phyloP scores from a whole-genome alignment of 2,113 vertebrate species.

The Rhineura floridana region DNA sequence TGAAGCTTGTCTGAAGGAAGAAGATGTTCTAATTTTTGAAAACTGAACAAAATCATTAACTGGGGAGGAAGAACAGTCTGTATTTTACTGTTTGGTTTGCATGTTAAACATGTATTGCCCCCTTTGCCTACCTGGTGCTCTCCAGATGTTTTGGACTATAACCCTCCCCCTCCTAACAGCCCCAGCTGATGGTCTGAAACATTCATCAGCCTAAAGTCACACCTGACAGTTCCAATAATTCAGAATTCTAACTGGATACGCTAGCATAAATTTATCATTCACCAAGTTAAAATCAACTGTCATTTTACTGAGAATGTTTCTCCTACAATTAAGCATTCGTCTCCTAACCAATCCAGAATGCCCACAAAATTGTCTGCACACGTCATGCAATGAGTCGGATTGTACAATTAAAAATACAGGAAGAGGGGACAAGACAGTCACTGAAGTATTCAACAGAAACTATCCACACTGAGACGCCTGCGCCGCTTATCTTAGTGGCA shows the following conservation, averaged over 20 bases:
- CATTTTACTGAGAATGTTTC: not conserved
- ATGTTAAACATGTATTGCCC: not conserved
- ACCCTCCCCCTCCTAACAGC: no score
- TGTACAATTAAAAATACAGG: not conserved
- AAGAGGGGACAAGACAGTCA: not conserved
- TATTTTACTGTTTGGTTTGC: not conserved
- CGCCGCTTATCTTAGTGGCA: constrained; percentile 6
- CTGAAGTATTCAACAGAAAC: constrained; percentile 4
- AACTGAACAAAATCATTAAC: not conserved
- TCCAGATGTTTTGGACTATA: no score
- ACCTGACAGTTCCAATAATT: not conserved
- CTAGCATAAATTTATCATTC: not conserved
- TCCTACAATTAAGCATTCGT: not conserved
- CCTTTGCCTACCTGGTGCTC: not conserved
- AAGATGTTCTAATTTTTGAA: not conserved
- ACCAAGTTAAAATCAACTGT: not conserved
- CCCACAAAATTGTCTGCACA: not conserved
- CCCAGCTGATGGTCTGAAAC: not conserved
- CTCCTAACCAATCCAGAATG: not conserved
- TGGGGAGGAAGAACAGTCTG: not conserved
- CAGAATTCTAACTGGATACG: not conserved
- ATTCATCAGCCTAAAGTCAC: not conserved
- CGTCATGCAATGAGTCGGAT: not conserved
- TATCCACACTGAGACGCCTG: not conserved
- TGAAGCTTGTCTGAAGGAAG: not conserved